These are phyloP conservation scores for Eutrigla gurnardus DNA, from an alignment of 2,797 vertebrate species.

Conservation along the genomic window DNA sequence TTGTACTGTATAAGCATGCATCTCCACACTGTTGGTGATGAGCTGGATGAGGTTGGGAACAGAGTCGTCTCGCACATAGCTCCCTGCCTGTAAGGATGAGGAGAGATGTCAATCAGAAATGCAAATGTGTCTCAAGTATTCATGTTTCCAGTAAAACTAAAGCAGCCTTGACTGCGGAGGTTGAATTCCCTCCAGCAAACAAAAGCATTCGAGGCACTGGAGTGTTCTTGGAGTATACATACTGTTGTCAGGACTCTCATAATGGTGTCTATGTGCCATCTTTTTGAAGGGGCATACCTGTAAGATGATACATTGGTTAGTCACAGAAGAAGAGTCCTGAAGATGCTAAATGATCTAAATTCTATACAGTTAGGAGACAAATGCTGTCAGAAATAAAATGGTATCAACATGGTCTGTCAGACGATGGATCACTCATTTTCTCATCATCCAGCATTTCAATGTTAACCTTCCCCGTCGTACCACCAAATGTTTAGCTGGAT, in stretches of 20 bases:
- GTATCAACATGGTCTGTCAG: conserved; percentile 87
- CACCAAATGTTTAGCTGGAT: background rate
- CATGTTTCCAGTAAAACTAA: conserved; percentile 3
- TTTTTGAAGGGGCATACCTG: conserved; percentile 98
- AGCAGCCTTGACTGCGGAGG: conserved; percentile 3
- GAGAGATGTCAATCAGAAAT: conserved; percentile 5
- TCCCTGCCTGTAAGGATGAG: conserved; percentile 90
- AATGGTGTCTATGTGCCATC: conserved; percentile 99
- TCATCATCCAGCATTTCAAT: conserved; percentile 89
- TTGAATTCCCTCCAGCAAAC: conserved; percentile 38
- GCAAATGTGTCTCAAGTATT: background rate
- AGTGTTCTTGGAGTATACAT: conserved; percentile 64
- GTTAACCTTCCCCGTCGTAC: background rate
- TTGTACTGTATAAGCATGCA: conserved; percentile 99
- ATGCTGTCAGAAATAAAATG: conserved; percentile 87
- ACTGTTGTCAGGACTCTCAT: conserved; percentile 99
- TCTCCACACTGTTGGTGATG: conserved; percentile 98
- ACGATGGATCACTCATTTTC: conserved; percentile 93
- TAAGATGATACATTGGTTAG: conserved; percentile 29
- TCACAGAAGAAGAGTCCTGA: background rate
- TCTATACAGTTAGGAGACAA: background rate
- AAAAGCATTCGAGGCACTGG: background rate
- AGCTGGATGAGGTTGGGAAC: conserved; percentile 99
- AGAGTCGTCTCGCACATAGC: conserved; percentile 98
- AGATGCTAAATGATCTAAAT: background rate